Conservation (phyloP, 2,113 vertebrate species). For the Zosterops japonicus region DNA sequence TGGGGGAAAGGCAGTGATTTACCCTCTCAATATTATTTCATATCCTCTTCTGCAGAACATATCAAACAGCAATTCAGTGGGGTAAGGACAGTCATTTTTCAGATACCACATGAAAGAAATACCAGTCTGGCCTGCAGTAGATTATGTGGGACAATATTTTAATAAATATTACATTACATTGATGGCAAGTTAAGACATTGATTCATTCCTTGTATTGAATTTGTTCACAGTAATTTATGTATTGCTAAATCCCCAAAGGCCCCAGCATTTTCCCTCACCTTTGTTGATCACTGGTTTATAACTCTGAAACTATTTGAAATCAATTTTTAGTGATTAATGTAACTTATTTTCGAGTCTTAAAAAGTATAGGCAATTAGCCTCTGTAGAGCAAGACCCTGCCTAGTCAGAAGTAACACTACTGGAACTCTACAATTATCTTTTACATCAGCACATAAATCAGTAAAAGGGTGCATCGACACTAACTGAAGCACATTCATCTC, state of each 20-base stretch:
- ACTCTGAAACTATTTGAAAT: slow-evolving; percentile 26
- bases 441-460: neutral
- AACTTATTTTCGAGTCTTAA: neutral
- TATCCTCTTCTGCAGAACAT: neutral
- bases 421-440: neutral
- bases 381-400: neutral
- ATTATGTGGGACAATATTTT: neutral
- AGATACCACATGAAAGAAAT: neutral
- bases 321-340: slow-evolving; percentile 6
- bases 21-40: neutral
- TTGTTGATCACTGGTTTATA: slow-evolving; percentile 50
- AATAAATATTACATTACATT: neutral
- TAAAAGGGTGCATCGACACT: neutral
- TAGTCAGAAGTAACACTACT: neutral
- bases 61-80: neutral
- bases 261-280: neutral
- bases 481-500: neutral
- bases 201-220: slow-evolving; percentile 24
- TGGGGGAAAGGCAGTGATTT: neutral
- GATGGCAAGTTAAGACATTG: neutral
- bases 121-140: neutral
- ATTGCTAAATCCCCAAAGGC: neutral
- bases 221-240: slow-evolving; percentile 34
- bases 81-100: slow-evolving; percentile 19
- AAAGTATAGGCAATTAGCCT: neutral